These are phyloP conservation scores for Luscinia megarhynchos DNA, from an alignment of 2,797 vertebrate species.

Conservation along the genomic window DNA sequence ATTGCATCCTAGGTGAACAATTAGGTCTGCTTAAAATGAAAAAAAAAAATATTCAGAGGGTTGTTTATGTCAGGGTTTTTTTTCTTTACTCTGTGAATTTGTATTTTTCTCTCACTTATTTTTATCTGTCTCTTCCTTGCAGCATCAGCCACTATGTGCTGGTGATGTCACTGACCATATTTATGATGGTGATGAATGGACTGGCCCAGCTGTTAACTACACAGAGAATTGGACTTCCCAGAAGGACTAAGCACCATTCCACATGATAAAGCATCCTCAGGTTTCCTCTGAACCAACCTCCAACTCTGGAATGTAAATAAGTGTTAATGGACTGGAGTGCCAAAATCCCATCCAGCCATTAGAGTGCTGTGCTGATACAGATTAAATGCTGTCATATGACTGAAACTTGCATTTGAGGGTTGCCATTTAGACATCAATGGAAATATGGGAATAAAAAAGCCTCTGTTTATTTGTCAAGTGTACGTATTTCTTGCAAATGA, in stretches of 20 bases:
- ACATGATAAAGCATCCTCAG: slow-evolving; percentile 69
- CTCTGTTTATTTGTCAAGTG: neutral
- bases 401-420: neutral
- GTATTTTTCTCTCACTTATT: neutral
- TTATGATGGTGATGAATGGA: slow-evolving; percentile 92
- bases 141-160: slow-evolving; percentile 99
- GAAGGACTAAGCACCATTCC: slow-evolving; percentile 85
- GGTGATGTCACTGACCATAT: slow-evolving; percentile 96
- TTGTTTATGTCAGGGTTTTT: neutral
- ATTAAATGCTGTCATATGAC: neutral
- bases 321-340: neutral
- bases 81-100: neutral
- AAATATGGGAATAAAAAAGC: slow-evolving; percentile 5
- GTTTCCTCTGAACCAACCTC: neutral
- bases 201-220: slow-evolving; percentile 90
- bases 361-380: neutral
- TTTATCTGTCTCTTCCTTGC: slow-evolving; percentile 49
- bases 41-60: neutral
- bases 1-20: neutral
- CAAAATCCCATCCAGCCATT: neutral
- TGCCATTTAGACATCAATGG: neutral
- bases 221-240: slow-evolving; percentile 78
- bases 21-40: neutral
- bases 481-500: neutral
- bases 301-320: neutral